These are phyloP conservation scores for Morus bassanus DNA, from an alignment of 2,797 vertebrate species.

Conservation along the genomic window DNA sequence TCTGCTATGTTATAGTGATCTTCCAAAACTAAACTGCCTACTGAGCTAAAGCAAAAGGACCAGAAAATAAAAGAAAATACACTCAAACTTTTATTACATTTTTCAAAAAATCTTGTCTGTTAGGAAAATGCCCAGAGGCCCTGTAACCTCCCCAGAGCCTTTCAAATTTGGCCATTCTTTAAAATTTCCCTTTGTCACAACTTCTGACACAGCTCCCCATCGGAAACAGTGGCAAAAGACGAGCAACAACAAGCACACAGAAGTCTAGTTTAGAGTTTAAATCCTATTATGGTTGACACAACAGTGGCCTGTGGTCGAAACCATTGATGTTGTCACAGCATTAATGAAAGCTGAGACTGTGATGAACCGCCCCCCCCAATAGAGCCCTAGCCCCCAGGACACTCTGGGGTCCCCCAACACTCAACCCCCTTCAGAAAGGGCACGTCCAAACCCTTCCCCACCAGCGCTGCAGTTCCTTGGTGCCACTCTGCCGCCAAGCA, in stretches of 20 bases:
- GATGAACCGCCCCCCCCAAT: accelerated
- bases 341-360: background rate
- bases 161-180: background rate
- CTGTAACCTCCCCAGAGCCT: background rate
- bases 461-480: background rate
- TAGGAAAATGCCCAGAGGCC: background rate
- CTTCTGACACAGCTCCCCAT: background rate
- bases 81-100: background rate
- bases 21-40: background rate
- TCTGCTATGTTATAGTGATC: background rate
- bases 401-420: no score
- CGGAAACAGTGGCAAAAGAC: background rate
- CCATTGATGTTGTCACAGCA: background rate
- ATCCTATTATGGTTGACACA: background rate
- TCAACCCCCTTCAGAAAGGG: background rate
- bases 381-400: background rate
- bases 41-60: background rate
- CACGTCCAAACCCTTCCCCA: background rate
- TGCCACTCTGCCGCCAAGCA: background rate
- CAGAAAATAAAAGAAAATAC: background rate
- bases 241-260: background rate
- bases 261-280: background rate
- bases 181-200: background rate
- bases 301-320: background rate
- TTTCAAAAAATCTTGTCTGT: background rate